Evolutionary conservation across 2,888 invertebrate species (phyloP).

Genomic region (Mantis religiosa): DNA sequence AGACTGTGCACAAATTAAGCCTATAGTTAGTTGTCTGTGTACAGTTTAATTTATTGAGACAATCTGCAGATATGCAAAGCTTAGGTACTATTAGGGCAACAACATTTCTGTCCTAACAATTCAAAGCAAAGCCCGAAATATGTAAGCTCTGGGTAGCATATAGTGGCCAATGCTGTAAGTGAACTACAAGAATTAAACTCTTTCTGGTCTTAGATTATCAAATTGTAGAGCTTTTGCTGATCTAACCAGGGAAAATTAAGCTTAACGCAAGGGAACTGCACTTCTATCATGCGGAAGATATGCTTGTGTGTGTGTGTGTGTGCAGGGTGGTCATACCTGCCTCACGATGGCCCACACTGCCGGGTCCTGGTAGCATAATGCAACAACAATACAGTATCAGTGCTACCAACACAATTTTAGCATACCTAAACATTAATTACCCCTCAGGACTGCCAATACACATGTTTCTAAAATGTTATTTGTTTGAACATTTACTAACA

Average conservation of each 20-base stretch:
- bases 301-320: background rate
- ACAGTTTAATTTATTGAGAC: too few species aligned
- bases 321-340: constrained; percentile 29
- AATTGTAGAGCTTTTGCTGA: background rate
- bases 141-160: too few species aligned
- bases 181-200: background rate
- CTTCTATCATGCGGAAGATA: background rate
- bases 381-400: background rate
- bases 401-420: background rate
- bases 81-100: too few species aligned
- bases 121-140: too few species aligned
- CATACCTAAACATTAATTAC: background rate
- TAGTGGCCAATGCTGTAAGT: background rate
- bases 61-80: too few species aligned
- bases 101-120: too few species aligned
- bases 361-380: constrained; percentile 30
- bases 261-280: background rate
- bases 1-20: too few species aligned
- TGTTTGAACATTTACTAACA: background rate
- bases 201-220: background rate
- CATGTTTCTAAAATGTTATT: background rate
- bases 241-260: background rate
- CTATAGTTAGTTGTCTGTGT: too few species aligned
- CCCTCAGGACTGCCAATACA: background rate
- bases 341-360: constrained; percentile 34